Evolutionary conservation across 2,113 vertebrate genomes (phyloP).

Genomic region (Arizona elegans): DNA sequence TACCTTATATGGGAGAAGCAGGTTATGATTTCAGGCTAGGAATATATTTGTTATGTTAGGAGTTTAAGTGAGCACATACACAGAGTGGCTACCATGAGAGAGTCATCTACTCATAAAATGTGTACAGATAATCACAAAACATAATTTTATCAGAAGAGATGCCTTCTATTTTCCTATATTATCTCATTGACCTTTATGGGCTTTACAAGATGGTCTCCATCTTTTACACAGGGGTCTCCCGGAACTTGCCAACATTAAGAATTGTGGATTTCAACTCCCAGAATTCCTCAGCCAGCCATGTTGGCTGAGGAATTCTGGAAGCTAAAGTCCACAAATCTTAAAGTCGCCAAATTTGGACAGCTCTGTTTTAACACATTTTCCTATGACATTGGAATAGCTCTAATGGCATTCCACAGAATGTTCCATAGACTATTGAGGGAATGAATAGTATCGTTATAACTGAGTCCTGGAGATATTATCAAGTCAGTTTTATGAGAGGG

Average conservation of each 20-base stretch:
- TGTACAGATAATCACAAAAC: background rate
- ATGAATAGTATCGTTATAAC: background rate
- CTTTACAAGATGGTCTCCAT: background rate
- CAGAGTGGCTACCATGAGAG: background rate
- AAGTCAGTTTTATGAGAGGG: background rate
- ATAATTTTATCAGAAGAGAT: background rate
- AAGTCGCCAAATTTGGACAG: no score
- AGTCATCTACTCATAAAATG: background rate
- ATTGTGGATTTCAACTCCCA: background rate
- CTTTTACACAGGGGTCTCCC: background rate
- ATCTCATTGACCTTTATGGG: background rate
- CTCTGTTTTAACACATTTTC: background rate
- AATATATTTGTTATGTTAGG: background rate
- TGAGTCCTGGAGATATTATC: background rate
- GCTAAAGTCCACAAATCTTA: no score
- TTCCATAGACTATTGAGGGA: background rate
- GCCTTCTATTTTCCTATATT: background rate
- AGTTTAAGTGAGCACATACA: background rate
- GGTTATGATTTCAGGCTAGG: background rate
- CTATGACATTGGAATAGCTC: background rate
- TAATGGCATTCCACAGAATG: background rate
- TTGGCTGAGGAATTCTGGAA: no score
- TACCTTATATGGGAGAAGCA: background rate
- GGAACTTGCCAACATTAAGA: background rate
- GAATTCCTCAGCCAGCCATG: background rate